phyloP scores from a whole-genome alignment of 1,140 invertebrate genomes.

The Pogonomyrmex barbatus region DNA sequence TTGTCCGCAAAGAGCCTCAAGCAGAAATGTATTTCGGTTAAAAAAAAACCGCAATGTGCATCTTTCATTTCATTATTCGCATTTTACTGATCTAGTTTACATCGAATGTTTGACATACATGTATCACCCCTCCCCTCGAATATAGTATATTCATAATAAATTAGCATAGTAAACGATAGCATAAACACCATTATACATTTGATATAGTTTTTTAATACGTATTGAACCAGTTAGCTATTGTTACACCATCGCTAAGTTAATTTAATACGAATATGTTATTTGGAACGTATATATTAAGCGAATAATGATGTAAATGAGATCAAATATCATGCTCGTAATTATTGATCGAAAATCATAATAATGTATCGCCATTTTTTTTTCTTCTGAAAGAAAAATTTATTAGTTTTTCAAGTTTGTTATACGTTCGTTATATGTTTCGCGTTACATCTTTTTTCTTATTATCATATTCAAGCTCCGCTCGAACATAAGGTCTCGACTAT shows the following conservation, averaged over 20 bases:
- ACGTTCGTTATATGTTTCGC: background rate
- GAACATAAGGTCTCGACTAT: background rate
- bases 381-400: background rate
- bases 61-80: background rate
- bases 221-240: background rate
- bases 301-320: too few relatives aligned
- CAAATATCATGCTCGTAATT: background rate
- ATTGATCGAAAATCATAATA: slow-evolving; percentile 20
- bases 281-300: too few relatives aligned
- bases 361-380: background rate
- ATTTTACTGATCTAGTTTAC: background rate
- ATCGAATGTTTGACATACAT: too few relatives aligned
- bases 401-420: background rate
- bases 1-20: background rate
- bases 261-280: too few relatives aligned
- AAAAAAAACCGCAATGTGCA: background rate
- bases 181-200: background rate
- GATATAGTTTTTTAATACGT: background rate
- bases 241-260: too few relatives aligned
- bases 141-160: too few relatives aligned
- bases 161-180: too few relatives aligned
- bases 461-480: background rate
- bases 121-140: too few relatives aligned
- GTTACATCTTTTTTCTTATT: background rate
- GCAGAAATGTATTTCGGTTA: background rate